These are phyloP conservation scores for Seira ritae DNA, from an alignment of 2,888 invertebrate species.

Conservation along the genomic window DNA sequence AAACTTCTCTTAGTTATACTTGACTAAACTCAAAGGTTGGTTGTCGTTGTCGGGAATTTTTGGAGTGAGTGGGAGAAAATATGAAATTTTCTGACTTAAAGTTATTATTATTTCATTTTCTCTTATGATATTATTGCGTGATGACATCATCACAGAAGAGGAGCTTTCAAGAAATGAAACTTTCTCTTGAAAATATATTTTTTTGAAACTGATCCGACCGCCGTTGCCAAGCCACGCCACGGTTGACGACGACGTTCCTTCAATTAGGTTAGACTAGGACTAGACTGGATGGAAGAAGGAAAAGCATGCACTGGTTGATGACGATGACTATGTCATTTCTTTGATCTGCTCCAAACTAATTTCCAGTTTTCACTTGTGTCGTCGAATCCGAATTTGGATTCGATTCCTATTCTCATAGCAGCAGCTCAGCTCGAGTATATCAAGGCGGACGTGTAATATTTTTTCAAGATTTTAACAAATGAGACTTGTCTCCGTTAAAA, in stretches of 20 bases:
- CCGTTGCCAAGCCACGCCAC: too few relatives aligned
- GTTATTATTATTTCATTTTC: slow-evolving; percentile 11
- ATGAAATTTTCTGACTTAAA: background rate
- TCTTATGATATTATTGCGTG: slow-evolving; percentile 1
- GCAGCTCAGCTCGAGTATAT: too few relatives aligned
- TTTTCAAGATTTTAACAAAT: background rate
- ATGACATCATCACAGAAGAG: background rate
- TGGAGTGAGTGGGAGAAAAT: background rate
- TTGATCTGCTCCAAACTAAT: background rate
- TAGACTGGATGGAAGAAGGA: too few relatives aligned
- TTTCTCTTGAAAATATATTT: background rate
- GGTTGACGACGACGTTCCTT: too few relatives aligned
- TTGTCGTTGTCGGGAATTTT: background rate
- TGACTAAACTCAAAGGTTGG: background rate
- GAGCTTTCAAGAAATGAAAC: slow-evolving; percentile 1
- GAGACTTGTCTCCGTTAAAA: background rate
- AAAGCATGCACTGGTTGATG: background rate
- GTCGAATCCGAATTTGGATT: too few relatives aligned
- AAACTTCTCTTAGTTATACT: slow-evolving; percentile 11
- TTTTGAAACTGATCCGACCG: background rate
- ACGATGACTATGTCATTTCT: background rate
- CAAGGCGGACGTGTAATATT: background rate
- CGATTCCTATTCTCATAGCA: too few relatives aligned
- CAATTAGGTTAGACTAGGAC: too few relatives aligned
- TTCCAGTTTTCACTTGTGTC: too few relatives aligned